These are phyloP conservation scores for Aethes cnicana DNA, from an alignment of 2,888 invertebrate species.

Conservation along the genomic window DNA sequence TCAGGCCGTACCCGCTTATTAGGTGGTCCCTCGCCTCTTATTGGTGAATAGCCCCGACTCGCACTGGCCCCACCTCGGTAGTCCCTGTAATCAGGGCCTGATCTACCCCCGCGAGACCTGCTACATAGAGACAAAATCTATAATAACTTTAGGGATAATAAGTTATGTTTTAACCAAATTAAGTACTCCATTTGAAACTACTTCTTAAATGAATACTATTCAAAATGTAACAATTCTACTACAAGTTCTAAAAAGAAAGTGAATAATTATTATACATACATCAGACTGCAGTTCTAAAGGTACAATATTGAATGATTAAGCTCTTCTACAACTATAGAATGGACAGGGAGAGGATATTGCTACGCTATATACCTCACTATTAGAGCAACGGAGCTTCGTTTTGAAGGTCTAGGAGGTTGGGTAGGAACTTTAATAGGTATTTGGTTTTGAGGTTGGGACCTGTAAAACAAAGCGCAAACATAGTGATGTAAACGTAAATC, in stretches of 20 bases:
- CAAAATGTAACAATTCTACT: no score
- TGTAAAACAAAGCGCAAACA: conserved; percentile 49
- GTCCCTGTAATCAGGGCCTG: conserved; percentile 89
- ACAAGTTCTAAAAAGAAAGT: no score
- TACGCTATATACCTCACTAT: conserved; percentile 55
- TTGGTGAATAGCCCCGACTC: conserved; percentile 88
- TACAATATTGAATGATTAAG: no score
- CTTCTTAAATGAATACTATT: no score
- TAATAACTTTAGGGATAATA: neutral
- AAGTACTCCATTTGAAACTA: no score
- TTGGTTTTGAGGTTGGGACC: conserved; percentile 66
- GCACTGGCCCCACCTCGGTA: conserved; percentile 87
- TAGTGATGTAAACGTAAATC: conserved; percentile 11
- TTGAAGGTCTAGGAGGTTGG: conserved; percentile 56
- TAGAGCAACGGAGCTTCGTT: conserved; percentile 54
- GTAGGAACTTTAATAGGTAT: conserved; percentile 58
- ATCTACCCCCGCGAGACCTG: conserved; percentile 85
- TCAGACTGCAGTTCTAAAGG: no score
- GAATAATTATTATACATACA: no score
- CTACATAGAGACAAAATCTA: conserved; percentile 35
- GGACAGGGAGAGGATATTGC: no score
- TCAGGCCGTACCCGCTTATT: conserved; percentile 89
- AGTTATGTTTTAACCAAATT: neutral
- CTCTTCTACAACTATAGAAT: no score
- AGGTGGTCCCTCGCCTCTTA: conserved; percentile 89